These are phyloP conservation scores for Ormia ochracea DNA, from an alignment of 2,888 invertebrate genomes.

Conservation along the genomic window DNA sequence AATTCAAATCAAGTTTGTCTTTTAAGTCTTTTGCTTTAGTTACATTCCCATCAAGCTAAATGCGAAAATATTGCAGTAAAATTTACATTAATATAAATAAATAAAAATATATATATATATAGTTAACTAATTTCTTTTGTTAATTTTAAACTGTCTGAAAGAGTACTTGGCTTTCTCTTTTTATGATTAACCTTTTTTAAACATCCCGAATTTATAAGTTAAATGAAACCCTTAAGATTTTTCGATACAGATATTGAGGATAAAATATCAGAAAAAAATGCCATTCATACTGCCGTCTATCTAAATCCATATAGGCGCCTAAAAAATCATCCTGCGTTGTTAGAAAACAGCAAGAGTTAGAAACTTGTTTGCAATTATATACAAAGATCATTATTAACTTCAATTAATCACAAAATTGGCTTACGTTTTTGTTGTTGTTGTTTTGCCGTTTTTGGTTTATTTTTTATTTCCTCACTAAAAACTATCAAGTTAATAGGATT, in stretches of 20 bases:
- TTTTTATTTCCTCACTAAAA: not conserved
- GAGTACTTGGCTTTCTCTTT: too few species aligned
- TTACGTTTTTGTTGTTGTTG: conserved; percentile 5
- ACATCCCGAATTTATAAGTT: too few species aligned
- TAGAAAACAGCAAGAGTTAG: conserved; percentile 42
- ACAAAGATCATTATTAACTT: conserved; percentile 42
- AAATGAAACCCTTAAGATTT: too few species aligned
- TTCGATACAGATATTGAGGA: not conserved
- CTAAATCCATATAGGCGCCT: conserved; percentile 52
- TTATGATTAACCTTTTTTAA: too few species aligned
- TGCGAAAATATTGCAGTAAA: not conserved
- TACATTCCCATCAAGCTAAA: not conserved
- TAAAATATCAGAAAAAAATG: too few species aligned
- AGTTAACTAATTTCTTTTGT: too few species aligned
- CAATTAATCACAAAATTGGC: conserved; percentile 30
- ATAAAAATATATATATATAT: too few species aligned
- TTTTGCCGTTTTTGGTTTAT: not conserved
- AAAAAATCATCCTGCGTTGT: not conserved
- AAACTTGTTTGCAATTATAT: not conserved
- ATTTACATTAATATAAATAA: too few species aligned
- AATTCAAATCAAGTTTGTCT: conserved; percentile 1
- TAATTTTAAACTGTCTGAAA: too few species aligned
- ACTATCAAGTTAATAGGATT: conserved; percentile 51
- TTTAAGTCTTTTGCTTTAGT: conserved; percentile 9
- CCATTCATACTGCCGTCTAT: conserved; percentile 19